phyloP scores from a whole-genome alignment of 92 coral and sea anemone species.

The Plumapathes pennacea region DNA sequence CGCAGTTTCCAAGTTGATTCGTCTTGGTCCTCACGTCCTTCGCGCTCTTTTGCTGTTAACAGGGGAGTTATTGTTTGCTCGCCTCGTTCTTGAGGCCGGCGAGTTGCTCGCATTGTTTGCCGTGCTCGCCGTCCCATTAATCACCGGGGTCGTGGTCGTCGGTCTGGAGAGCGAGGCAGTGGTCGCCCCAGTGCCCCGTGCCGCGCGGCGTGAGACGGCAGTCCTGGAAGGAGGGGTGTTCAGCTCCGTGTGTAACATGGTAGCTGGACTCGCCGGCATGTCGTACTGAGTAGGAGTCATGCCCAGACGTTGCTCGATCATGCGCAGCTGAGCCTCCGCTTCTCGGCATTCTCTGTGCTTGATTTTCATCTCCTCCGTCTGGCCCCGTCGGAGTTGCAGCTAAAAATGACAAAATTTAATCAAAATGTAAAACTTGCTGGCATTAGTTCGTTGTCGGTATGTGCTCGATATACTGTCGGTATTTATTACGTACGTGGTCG shows the following conservation, averaged over 20 bases:
- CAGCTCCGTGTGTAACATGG: slow-evolving; percentile 92
- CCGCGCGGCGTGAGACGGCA: slow-evolving; percentile 60
- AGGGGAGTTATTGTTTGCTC: slow-evolving; percentile 54
- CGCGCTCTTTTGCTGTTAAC: slow-evolving; percentile 79
- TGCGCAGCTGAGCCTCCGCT: slow-evolving; percentile 91
- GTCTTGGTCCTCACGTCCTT: slow-evolving; percentile 24
- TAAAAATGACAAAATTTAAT: not conserved
- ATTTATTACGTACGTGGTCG: too few relatives aligned
- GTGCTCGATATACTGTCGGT: too few relatives aligned
- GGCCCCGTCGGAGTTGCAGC: slow-evolving; percentile 88
- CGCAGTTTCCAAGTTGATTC: too few relatives aligned
- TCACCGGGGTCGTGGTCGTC: slow-evolving; percentile 34
- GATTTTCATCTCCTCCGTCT: slow-evolving; percentile 89
- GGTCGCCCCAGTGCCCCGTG: slow-evolving; percentile 43
- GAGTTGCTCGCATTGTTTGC: slow-evolving; percentile 18
- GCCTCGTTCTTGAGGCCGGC: slow-evolving; percentile 59
- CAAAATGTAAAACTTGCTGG: not conserved
- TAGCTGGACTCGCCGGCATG: slow-evolving; percentile 99
- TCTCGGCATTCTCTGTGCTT: slow-evolving; percentile 97
- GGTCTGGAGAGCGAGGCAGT: slow-evolving; percentile 39
- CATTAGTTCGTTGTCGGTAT: too few relatives aligned
- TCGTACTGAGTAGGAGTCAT: slow-evolving; percentile 98
- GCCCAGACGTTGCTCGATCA: slow-evolving; percentile 93
- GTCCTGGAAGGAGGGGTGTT: slow-evolving; percentile 71
- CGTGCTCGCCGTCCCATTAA: slow-evolving; percentile 57